These are phyloP conservation scores for Discoglossus pictus DNA, from an alignment of 2,797 vertebrate species.

Conservation along the genomic window DNA sequence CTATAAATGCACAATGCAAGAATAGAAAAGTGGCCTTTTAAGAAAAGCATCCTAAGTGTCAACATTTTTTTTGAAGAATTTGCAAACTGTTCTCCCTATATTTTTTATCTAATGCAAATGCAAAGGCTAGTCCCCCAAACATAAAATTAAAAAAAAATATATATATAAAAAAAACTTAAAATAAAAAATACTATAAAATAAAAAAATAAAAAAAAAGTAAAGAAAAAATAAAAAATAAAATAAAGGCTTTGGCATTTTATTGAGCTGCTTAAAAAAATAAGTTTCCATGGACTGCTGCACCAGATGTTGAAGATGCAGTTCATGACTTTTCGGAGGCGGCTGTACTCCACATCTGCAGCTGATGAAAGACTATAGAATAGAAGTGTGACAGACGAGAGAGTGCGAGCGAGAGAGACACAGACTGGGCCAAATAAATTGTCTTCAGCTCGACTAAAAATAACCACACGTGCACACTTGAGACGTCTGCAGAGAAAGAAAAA, in stretches of 20 bases:
- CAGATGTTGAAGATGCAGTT: constrained; percentile 87
- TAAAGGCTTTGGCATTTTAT: constrained; percentile 55
- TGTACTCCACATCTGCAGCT: constrained; percentile 74
- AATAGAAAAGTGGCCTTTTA: too few species aligned
- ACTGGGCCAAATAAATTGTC: constrained; percentile 62
- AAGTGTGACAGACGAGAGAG: constrained; percentile 67
- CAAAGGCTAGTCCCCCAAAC: constrained; percentile 56
- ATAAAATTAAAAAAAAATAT: too few species aligned
- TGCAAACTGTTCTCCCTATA: constrained; percentile 57
- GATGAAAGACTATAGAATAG: constrained; percentile 67
- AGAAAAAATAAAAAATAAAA: constrained; percentile 38
- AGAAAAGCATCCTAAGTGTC: too few species aligned
- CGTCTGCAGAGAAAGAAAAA: constrained; percentile 52
- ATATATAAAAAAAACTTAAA: too few species aligned
- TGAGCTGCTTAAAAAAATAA: constrained; percentile 44
- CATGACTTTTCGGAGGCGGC: constrained; percentile 77
- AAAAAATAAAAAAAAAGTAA: too few species aligned
- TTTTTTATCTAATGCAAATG: constrained; percentile 63
- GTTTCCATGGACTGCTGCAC: constrained; percentile 72
- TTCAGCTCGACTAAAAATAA: constrained; percentile 73
- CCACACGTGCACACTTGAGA: constrained; percentile 56
- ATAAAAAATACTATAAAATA: too few species aligned
- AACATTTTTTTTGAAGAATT: too few species aligned
- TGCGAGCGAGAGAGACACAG: constrained; percentile 57
- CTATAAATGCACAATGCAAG: too few species aligned